Base-by-base conservation (phyloP, 2,797 vertebrate genomes). In the Amblyraja radiata region DNA sequence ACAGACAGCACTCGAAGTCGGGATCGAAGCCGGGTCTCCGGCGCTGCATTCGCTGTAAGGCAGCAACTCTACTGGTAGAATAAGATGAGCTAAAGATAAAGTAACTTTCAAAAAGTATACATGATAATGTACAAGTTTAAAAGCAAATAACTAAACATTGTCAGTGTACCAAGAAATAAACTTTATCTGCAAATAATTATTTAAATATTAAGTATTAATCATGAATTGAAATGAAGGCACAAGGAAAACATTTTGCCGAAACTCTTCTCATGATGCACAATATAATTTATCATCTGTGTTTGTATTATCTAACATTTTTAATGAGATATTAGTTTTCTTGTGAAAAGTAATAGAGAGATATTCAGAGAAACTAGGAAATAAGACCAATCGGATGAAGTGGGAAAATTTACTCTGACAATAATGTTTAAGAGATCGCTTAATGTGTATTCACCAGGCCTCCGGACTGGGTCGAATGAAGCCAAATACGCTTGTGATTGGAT, bases 391-490 rank as follows among this genome's bases (percentile, higher is more conserved):
- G 36, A 39, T 91, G 32, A 73, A 90, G 39, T 46, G 1, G 11
- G 88, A 21, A 71, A 90, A 21, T 32, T 71, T 90, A 32, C 63
- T 71, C 16, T 91, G 46, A 25, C 36, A 46, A 54, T 28, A 76
- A 54, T 76, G 36, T 46, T 90, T 36, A 39, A 73, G 36, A 71
- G 65, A 73, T 23, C 46, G 14, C 54, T 91, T 21, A 54, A 74
- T 25, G 74, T 74, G 68, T 92, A 74, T 92, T 93, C 93, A 78
- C 79, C 95, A 99, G 99, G 98, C 97, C 63, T 97, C 98, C 0
- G 99, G 99, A 95, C 97, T 99, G 88, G 99, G 99, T 23, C 97
- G 98, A 93, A 97, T 99, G 97, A 99, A 97, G 95, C 99, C 99
- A 8, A 99, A 99, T 94, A 99, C 96, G 28, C 94, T 99, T 93